Evolutionary conservation across 2,113 vertebrate genomes (phyloP).

Genomic region (Brienomyrus brachyistius): DNA sequence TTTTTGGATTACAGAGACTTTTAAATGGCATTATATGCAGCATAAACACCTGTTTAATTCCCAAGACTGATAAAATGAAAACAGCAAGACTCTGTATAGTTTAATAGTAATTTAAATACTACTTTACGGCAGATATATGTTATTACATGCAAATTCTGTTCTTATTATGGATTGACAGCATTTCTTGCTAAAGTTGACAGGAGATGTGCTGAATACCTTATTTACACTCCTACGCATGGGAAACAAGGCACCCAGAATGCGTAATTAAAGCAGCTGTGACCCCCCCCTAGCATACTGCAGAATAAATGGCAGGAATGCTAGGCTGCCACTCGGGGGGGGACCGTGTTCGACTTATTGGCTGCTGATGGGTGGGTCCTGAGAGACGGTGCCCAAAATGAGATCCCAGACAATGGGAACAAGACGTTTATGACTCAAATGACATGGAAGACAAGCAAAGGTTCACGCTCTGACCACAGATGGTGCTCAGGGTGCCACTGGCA

Average conservation of each 20-base stretch:
- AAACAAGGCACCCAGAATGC: not conserved
- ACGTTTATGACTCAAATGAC: constrained; percentile 64
- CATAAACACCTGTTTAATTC: not conserved
- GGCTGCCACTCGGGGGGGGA: constrained; percentile 68
- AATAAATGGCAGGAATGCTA: constrained; percentile 72
- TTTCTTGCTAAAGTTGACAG: not conserved
- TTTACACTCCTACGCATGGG: not conserved
- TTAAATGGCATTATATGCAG: not conserved
- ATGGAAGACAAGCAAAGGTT: constrained; percentile 46
- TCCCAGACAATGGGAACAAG: constrained; percentile 68
- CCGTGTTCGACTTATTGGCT: constrained; percentile 71
- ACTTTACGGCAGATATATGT: not conserved
- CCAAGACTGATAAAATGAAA: not conserved
- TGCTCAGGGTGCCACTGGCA: constrained; percentile 39
- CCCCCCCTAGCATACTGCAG: constrained; percentile 45
- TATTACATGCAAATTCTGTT: not conserved
- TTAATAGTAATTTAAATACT: not conserved
- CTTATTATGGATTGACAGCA: not conserved
- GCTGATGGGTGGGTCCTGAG: constrained; percentile 52
- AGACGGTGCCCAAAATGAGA: constrained; percentile 63
- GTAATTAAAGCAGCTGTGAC: constrained; percentile 23
- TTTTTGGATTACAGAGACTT: not conserved
- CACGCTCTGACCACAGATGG: constrained; percentile 39
- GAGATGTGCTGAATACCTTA: not conserved
- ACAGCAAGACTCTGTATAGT: not conserved